phyloP scores from a whole-genome alignment of 2,113 vertebrate species.

The Sebastes schlegelii region DNA sequence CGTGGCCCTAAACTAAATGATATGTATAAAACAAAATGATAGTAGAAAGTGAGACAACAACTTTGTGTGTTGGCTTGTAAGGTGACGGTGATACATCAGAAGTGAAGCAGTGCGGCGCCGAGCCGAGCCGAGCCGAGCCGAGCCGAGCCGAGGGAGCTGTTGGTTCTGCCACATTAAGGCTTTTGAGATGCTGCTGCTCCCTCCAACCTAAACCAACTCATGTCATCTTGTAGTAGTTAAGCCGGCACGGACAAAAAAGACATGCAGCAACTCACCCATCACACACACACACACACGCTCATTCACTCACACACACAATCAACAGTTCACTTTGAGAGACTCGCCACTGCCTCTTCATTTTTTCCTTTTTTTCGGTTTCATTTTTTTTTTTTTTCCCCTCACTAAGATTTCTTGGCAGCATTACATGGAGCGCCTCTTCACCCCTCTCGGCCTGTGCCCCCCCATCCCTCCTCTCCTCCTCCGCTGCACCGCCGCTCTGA shows the following conservation, averaged over 20 bases:
- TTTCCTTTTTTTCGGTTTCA: conserved; percentile 35
- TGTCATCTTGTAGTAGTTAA: conserved; percentile 65
- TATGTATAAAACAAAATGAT: conserved; percentile 70
- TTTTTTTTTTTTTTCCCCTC: conserved; percentile 23
- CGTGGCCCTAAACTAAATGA: conserved; percentile 59
- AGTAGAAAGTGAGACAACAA: conserved; percentile 65
- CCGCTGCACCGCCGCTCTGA: background rate
- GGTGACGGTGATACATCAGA: conserved; percentile 77
- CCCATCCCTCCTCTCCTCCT: background rate
- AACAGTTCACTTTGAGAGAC: conserved; percentile 70
- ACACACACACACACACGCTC: conserved; percentile 10
- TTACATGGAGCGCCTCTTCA: conserved; percentile 34
- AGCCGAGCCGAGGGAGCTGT: conserved; percentile 53
- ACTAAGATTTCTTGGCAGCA: conserved; percentile 74
- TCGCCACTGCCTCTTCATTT: conserved; percentile 44
- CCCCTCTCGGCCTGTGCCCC: background rate
- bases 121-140: too few relatives aligned
- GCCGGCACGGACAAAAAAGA: conserved; percentile 70
- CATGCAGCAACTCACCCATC: conserved; percentile 66
- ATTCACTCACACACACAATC: conserved; percentile 43
- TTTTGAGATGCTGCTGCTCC: conserved; percentile 83
- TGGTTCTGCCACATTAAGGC: conserved; percentile 82
- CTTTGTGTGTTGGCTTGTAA: conserved; percentile 78
- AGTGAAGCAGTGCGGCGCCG: conserved; percentile 67
- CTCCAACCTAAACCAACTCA: conserved; percentile 57